Conservation (phyloP, 1,140 invertebrate genomes). For the Drosophila athabasca region DNA sequence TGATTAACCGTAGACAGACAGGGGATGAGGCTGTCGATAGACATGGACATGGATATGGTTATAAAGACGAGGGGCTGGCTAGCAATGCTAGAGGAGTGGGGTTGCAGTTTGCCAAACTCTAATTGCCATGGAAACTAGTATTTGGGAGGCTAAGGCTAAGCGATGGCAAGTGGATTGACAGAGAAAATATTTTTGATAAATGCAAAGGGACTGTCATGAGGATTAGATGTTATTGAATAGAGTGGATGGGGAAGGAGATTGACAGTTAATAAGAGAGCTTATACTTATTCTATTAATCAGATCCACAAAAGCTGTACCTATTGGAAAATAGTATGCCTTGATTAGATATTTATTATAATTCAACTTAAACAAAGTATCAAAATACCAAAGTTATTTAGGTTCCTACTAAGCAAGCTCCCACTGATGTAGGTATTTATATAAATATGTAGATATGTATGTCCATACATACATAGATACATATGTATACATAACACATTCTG, state of each 20-base stretch:
- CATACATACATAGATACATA: no score
- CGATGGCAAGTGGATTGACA: constrained; percentile 42
- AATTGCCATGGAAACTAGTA: constrained; percentile 42
- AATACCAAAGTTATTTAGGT: no score
- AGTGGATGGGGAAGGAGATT: not conserved
- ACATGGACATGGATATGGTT: constrained; percentile 41
- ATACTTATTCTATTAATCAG: no score
- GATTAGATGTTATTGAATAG: constrained; percentile 17
- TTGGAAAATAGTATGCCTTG: no score
- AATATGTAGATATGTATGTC: no score
- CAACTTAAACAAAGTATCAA: no score
- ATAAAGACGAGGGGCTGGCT: constrained; percentile 6
- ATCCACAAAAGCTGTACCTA: no score
- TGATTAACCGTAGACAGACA: constrained; percentile 70
- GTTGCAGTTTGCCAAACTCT: constrained; percentile 20
- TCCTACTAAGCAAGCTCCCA: no score
- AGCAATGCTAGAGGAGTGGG: not conserved
- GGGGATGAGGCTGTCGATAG: constrained; percentile 7
- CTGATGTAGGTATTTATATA: no score
- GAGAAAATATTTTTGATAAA: constrained; percentile 43
- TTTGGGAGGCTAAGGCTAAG: constrained; percentile 4
- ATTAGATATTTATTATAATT: no score
- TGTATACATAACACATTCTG: not conserved
- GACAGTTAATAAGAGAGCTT: no score
- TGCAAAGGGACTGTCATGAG: not conserved